These are phyloP conservation scores for Myodes glareolus DNA, from an alignment of 2,113 vertebrate species.

Conservation along the genomic window DNA sequence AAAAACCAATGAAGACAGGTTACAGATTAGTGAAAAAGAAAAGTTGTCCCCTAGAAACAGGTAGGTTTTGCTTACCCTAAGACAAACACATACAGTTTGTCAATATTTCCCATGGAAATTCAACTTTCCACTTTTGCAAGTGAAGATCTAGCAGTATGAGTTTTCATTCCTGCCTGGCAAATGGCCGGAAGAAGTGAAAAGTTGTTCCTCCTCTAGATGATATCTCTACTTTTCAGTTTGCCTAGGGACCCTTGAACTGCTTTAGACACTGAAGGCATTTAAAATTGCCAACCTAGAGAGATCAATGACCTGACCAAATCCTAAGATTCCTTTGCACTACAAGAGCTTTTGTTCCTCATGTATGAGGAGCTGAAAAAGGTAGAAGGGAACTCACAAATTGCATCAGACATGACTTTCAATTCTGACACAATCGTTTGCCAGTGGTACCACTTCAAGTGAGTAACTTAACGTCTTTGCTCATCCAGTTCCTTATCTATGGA, in stretches of 20 bases:
- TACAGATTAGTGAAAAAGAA: slow-evolving; percentile 24
- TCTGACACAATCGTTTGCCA: neutral
- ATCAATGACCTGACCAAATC: neutral
- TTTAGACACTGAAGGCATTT: slow-evolving; percentile 14
- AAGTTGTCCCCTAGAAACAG: neutral
- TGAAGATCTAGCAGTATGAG: neutral
- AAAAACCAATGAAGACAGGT: neutral
- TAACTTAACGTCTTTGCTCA: slow-evolving; percentile 16
- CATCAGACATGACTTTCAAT: neutral
- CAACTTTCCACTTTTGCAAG: neutral
- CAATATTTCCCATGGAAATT: slow-evolving; percentile 39
- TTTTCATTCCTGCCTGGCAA: neutral
- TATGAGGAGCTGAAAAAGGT: neutral
- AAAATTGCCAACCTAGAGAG: neutral
- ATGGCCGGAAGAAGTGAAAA: neutral
- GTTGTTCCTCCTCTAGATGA: neutral
- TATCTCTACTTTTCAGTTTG: neutral
- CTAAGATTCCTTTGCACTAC: neutral
- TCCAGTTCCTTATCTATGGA: slow-evolving; percentile 12
- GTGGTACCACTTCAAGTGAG: neutral
- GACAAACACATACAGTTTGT: too few relatives aligned
- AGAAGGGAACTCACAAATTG: neutral
- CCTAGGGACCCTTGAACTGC: neutral
- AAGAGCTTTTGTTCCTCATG: neutral
- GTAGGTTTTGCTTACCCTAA: neutral